Conservation (phyloP, 2,888 invertebrate genomes). For the Epinotia ramella region DNA sequence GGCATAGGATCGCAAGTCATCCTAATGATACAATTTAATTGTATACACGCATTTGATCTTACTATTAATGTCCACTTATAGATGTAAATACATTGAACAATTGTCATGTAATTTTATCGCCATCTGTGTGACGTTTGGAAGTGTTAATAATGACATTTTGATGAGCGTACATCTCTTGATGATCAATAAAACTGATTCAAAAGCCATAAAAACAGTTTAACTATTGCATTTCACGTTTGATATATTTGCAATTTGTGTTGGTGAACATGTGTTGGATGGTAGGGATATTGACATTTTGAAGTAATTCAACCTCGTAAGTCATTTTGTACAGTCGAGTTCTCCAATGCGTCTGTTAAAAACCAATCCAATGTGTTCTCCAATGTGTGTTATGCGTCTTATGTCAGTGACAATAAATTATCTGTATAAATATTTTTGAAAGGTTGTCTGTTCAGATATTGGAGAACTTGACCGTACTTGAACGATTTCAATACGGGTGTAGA, state of each 20-base stretch:
- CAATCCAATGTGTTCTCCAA: too few species aligned
- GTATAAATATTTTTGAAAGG: too few species aligned
- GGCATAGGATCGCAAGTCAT: too few species aligned
- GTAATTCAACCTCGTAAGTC: not conserved
- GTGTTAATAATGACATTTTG: conserved; percentile 56
- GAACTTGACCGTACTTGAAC: too few species aligned
- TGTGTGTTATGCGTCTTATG: too few species aligned
- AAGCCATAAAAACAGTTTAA: conserved; percentile 54
- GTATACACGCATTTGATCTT: not conserved
- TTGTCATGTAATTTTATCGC: conserved; percentile 46
- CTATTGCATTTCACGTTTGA: conserved; percentile 48
- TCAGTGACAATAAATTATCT: too few species aligned
- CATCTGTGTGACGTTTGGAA: conserved; percentile 59
- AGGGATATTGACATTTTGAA: not conserved
- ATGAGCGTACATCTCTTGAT: conserved; percentile 64
- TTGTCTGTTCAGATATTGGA: too few species aligned
- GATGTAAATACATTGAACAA: conserved; percentile 13
- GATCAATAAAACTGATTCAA: conserved; percentile 53
- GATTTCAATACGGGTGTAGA: too few species aligned
- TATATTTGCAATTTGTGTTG: conserved; percentile 46
- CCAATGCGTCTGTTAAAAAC: too few species aligned
- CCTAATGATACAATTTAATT: not conserved
- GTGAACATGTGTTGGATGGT: not conserved
- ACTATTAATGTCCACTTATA: not conserved
- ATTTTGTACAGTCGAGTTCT: too few species aligned